These are phyloP conservation scores for Clostera curtula DNA, from an alignment of 2,888 invertebrate species.

Conservation along the genomic window DNA sequence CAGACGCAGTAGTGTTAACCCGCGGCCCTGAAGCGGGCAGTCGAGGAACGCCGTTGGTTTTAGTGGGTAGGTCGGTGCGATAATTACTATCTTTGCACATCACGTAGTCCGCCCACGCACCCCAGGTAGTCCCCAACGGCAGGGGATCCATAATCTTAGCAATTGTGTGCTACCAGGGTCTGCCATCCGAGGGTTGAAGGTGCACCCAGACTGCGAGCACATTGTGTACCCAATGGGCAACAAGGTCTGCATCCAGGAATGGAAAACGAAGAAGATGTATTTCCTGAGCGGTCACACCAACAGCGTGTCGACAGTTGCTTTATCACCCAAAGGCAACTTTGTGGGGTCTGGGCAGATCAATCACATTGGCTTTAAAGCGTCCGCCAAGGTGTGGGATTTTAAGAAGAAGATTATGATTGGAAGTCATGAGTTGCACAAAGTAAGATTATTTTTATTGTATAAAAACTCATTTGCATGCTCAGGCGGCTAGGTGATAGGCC, in stretches of 20 bases:
- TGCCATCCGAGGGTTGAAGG: slow-evolving; percentile 75
- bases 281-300: slow-evolving; percentile 89
- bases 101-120: too few species aligned
- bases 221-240: slow-evolving; percentile 86
- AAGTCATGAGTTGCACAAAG: slow-evolving; percentile 90
- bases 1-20: too few species aligned
- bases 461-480: too few species aligned
- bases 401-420: slow-evolving; percentile 75
- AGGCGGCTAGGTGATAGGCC: background rate
- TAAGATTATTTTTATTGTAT: slow-evolving; percentile 15
- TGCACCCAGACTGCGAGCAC: slow-evolving; percentile 82
- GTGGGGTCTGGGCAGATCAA: slow-evolving; percentile 94
- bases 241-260: slow-evolving; percentile 83
- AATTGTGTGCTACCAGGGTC: slow-evolving; percentile 36
- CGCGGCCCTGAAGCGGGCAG: too few species aligned
- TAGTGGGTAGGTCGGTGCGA: too few species aligned
- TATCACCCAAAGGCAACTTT: slow-evolving; percentile 83
- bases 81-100: too few species aligned
- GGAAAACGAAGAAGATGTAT: slow-evolving; percentile 80
- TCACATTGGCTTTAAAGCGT: slow-evolving; percentile 92
- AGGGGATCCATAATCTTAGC: too few species aligned
- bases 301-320: slow-evolving; percentile 82
- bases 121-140: too few species aligned
- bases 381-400: slow-evolving; percentile 92
- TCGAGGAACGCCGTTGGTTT: too few species aligned